These are phyloP conservation scores for Thaumatotibia leucotreta DNA, from an alignment of 1,140 invertebrate species.

Conservation along the genomic window DNA sequence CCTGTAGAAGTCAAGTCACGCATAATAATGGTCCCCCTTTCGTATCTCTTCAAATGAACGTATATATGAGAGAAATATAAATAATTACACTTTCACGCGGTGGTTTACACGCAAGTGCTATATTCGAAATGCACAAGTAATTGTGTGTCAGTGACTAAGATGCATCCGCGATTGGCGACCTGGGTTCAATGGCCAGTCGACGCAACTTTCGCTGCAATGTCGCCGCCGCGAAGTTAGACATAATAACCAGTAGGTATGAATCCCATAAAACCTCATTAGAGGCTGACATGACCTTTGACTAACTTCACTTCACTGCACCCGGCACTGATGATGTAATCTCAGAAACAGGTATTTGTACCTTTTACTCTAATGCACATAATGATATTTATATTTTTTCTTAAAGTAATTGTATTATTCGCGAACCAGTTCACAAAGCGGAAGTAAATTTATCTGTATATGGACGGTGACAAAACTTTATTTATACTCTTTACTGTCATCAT, in stretches of 20 bases:
- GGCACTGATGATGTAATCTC: conserved; percentile 1
- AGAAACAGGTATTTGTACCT: not conserved
- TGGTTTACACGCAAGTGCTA: conserved; percentile 30
- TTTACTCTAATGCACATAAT: not conserved
- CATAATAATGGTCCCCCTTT: not conserved
- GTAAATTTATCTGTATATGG: too few relatives aligned
- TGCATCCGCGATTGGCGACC: conserved; percentile 40
- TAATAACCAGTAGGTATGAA: conserved; percentile 21
- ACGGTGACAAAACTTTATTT: not conserved
- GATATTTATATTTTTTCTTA: not conserved
- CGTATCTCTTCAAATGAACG: not conserved
- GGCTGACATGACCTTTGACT: conserved; percentile 25
- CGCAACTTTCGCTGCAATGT: conserved; percentile 50
- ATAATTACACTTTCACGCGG: conserved; percentile 11
- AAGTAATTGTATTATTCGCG: not conserved
- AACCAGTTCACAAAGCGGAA: not conserved
- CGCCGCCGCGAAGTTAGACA: conserved; percentile 22
- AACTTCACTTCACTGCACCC: conserved; percentile 6
- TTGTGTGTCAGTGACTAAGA: conserved; percentile 33
- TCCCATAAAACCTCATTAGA: conserved; percentile 23
- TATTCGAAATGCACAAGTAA: conserved; percentile 41
- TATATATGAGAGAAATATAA: not conserved
- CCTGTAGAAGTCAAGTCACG: not conserved
- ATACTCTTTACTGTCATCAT: not conserved
- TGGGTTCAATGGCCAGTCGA: conserved; percentile 31